Evolutionary conservation across 2,888 invertebrate species (phyloP), one percentile per base, ranked within the genome.

Genomic region (Electrophaes corylata): DNA sequence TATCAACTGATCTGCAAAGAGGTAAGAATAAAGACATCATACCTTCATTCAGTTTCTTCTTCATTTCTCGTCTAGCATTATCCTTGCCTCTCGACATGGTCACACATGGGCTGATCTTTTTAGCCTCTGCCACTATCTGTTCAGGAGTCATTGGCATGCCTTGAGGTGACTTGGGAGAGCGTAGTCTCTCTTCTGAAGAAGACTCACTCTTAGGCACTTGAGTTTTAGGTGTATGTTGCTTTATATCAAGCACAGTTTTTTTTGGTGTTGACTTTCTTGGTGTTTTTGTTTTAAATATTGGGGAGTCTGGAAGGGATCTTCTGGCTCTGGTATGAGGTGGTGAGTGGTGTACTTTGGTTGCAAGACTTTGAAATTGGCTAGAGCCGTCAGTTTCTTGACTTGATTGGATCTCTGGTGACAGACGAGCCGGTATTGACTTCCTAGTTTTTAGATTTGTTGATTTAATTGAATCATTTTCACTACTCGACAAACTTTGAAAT

Each of bases 11-110:
- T n/a, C n/a, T n/a, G n/a, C n/a, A n/a, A n/a, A n/a, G n/a, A 23
- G 6, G 6, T 26, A 26, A 26, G 26, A 4, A 26, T 6, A 6
- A 6, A 29, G 26, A 6, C 10, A 29, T 33, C 39, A 60, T 74
- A 91, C 91, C 92, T 69, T 88, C 87, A 43, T 78, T 66, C n/a
- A 87, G 63, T 67, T 90, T 92, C 64, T 81, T 75, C 48, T 80
- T 85, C 90, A 84, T 92, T 69, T 95, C 94, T 44, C 84, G 92
- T 29, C 93, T 83, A 0, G 93, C 93, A 65, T 92, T 94, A 1
- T 81, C 86, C 66, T 94, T 95, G 0, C 94, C 94, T 18, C 94
- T 79, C 0, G 93, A 93, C 50, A 92, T 70, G 0, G 93, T 94
- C 0, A 95, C 91, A 73, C 90, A 93, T 0, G 94, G 94, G 60